Evolutionary conservation across 30 jellyfish, hydroid and myxozoan species (phyloP).

Genomic region (Thelohanellus kitauei): DNA sequence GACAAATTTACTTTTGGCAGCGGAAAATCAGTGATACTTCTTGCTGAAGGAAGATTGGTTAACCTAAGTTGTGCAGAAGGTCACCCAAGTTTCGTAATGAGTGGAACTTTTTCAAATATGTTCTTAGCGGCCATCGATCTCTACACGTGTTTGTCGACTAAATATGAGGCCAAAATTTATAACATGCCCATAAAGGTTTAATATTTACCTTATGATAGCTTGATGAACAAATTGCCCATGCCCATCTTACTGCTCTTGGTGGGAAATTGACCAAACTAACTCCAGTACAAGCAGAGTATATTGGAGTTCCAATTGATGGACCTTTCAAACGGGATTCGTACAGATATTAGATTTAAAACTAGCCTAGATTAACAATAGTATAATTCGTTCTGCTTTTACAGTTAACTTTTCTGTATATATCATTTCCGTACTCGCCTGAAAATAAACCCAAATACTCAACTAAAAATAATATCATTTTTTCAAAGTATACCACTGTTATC

Average conservation of each 20-base stretch:
- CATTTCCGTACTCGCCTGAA: too few species aligned
- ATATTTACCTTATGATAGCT: slow-evolving; percentile 14
- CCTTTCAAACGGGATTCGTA: slow-evolving; percentile 68
- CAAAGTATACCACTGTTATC: too few species aligned
- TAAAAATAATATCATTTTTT: too few species aligned
- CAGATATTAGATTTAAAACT: slow-evolving; percentile 49
- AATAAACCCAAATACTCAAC: too few species aligned
- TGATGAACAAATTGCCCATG: slow-evolving; percentile 77
- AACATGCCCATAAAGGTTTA: slow-evolving; percentile 54
- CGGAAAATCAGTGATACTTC: slow-evolving; percentile 35
- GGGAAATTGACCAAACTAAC: slow-evolving; percentile 28
- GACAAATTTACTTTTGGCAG: slow-evolving; percentile 48
- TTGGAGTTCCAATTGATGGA: slow-evolving; percentile 48
- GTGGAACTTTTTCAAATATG: slow-evolving; percentile 58
- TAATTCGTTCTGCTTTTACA: too few species aligned
- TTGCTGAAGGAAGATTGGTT: slow-evolving; percentile 84
- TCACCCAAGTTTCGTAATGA: slow-evolving; percentile 85
- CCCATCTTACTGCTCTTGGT: slow-evolving; percentile 41
- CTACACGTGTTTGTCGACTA: slow-evolving; percentile 22
- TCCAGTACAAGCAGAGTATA: slow-evolving; percentile 29
- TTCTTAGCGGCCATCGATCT: slow-evolving; percentile 58
- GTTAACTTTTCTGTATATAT: too few species aligned
- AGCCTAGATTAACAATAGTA: too few species aligned
- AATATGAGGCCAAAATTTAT: slow-evolving; percentile 23
- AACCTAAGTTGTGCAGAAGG: slow-evolving; percentile 91